Evolutionary conservation across 2,113 vertebrate genomes (phyloP), one percentile per base, ranked within the genome.

Genomic region (Tragelaphus scriptus): DNA sequence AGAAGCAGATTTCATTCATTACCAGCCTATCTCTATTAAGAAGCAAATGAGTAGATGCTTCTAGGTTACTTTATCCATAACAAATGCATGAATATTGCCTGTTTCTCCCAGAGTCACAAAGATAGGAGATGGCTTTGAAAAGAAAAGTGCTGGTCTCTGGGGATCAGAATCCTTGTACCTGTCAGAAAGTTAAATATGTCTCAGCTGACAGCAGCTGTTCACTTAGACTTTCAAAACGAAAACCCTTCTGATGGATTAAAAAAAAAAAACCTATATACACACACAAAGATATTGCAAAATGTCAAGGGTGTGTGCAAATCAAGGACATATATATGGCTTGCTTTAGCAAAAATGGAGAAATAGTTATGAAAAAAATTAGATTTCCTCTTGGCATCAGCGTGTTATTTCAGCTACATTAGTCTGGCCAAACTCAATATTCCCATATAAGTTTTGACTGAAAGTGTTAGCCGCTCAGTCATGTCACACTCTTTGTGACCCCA

Each of bases 131-230:
- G 95, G 93, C 93, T 98, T 88, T 98, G 98, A 98, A 98, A 95
- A 94, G 95, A 97, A 98, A 99, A 98, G 96, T 95, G 81, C 93
- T 98, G 55, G 85, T 96, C 98, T 92, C 95, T 68, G 79, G 97
- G 91, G 98, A 98, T 95, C 97, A 51, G 47, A 97, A 91, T 99
- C 95, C 97, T 97, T 97, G 85, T 97, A 97, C 97, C 97, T 98
- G 98, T 98, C 98, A 99, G 98, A 96, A 98, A 98, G 90, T 98
- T 98, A 98, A 98, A 98, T 95, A 71, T 97, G 98, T 98, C 94
- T 96, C 86, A 96, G 97, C 86, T 96, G 93, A 98, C 97, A 96
- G 97, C 96, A 98, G 85, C 95, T 98, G 53, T 97, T 98, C 96
- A 95, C 89, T 98, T 98, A 96, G 75, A 97, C 59, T 96, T 97